Evolutionary conservation across 2,113 vertebrate species (phyloP).

Genomic region (Hoplias malabaricus): DNA sequence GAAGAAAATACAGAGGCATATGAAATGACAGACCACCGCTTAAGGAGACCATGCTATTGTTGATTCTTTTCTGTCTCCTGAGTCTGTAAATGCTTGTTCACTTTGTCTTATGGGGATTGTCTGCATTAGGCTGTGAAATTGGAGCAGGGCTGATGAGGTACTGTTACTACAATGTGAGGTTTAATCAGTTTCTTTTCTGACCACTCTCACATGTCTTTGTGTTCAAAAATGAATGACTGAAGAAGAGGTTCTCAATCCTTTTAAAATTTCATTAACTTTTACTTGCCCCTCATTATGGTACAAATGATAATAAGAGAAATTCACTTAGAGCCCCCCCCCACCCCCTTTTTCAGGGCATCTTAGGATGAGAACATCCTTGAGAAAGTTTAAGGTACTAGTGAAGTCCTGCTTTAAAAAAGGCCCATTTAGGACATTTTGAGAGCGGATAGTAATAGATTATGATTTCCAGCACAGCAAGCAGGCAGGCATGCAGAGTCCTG

Average conservation of each 20-base stretch:
- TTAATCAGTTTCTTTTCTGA: slow-evolving; percentile 3
- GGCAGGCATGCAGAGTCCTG: not conserved
- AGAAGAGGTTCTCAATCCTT: slow-evolving; percentile 18
- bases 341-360: not conserved
- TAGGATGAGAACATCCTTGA: not conserved
- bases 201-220: not conserved
- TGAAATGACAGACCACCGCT: no score
- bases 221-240: slow-evolving; percentile 30
- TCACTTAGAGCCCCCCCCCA: no score
- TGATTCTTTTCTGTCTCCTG: not conserved
- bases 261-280: slow-evolving; percentile 38
- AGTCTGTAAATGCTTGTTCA: not conserved
- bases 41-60: not conserved
- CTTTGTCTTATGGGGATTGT: not conserved
- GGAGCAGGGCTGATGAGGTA: not conserved
- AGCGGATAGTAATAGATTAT: not conserved
- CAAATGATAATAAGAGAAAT: slow-evolving; percentile 36
- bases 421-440: not conserved
- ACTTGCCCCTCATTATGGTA: slow-evolving; percentile 42
- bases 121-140: not conserved
- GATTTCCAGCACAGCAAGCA: not conserved
- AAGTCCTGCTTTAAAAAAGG: slow-evolving; percentile 21
- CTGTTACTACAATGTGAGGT: not conserved
- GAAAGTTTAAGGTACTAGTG: slow-evolving; percentile 8
- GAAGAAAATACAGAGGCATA: no score